Conservation (phyloP, 1,140 invertebrate species). For the Asbolus verrucosus region DNA sequence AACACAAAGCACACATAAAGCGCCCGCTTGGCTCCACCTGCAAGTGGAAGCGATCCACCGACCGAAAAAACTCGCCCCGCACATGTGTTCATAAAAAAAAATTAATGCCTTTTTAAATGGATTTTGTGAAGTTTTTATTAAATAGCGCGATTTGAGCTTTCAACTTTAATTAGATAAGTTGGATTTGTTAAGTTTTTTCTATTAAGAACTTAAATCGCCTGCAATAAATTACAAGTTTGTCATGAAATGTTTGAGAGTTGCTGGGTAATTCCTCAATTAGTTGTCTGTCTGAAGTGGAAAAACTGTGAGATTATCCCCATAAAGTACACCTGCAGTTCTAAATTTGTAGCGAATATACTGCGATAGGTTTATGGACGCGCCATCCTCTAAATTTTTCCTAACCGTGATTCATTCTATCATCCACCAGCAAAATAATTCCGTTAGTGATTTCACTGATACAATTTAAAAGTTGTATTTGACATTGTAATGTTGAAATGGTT, state of each 20-base stretch:
- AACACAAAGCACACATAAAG: neutral
- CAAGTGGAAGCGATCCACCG: too few relatives aligned
- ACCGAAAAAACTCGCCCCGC: neutral
- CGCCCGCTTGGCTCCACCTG: too few relatives aligned
- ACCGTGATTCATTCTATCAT: neutral
- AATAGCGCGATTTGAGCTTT: neutral
- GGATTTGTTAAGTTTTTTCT: conserved; percentile 13
- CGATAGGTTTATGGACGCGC: conserved; percentile 10
- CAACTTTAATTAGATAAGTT: conserved; percentile 35
- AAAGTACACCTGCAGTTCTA: conserved; percentile 53
- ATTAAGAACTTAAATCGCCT: conserved; percentile 26
- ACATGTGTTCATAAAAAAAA: too few relatives aligned
- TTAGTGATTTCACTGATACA: too few relatives aligned
- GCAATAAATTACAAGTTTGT: conserved; percentile 39
- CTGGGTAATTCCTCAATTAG: conserved; percentile 55
- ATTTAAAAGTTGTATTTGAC: too few relatives aligned
- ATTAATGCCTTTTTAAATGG: neutral
- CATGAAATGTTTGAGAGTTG: conserved; percentile 42
- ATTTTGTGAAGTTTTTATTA: neutral
- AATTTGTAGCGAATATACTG: conserved; percentile 31
- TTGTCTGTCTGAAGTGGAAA: conserved; percentile 48
- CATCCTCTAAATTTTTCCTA: neutral
- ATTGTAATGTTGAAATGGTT: too few relatives aligned
- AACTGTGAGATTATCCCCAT: conserved; percentile 52
- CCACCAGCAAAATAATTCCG: too few relatives aligned